Base-by-base conservation (phyloP, 2,888 invertebrate genomes). In the Lepeophtheirus nordmannii region DNA sequence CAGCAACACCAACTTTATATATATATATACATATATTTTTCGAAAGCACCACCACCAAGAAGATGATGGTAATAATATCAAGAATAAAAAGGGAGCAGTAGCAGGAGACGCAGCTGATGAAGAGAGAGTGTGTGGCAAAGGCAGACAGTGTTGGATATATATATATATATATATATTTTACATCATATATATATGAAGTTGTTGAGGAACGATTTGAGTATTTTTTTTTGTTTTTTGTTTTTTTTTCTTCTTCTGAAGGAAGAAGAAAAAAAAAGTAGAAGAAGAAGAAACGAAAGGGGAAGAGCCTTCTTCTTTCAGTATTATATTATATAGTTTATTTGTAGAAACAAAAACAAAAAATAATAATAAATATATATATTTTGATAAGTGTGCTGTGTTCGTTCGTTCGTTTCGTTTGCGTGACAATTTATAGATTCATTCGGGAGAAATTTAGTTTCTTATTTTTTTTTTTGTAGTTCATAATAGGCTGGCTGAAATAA, bases 221-320 rank as follows among this genome's bases (percentile, higher is more conserved):
- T 20, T 57, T 57, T 23, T 57, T 57, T 57, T 57, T 20, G 9
- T 22, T 57, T 20, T 22, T 57, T 57, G n/a, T 23, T 57, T 57
- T 57, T 57, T 20, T 22, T 22, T 57, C 10, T 22, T 57, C 11
- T 20, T 20, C 10, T 57, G 20, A 22, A 23, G 23, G 11, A 23
- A 20, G 23, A 23, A 57, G 56, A 53, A 22, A 23, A 11, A 20
- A 57, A 10, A 22, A 22, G 22, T 10, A 57, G 9, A 10, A 23
- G 23, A 57, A 22, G 23, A 57, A 20, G 20, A 20, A 22, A 23
- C 57, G 11, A 57, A 22, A 22, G 57, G 10, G 57, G 23, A 53
- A 17, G 56, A 22, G 23, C 23, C 57, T 57, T 23, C 20, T 22
- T 57, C 20, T 11, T 22, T 57, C 20, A 22, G 23, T 30, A 30